Evolutionary conservation across 2,113 vertebrate genomes (phyloP).

Genomic region (Microcebus tavaratra): DNA sequence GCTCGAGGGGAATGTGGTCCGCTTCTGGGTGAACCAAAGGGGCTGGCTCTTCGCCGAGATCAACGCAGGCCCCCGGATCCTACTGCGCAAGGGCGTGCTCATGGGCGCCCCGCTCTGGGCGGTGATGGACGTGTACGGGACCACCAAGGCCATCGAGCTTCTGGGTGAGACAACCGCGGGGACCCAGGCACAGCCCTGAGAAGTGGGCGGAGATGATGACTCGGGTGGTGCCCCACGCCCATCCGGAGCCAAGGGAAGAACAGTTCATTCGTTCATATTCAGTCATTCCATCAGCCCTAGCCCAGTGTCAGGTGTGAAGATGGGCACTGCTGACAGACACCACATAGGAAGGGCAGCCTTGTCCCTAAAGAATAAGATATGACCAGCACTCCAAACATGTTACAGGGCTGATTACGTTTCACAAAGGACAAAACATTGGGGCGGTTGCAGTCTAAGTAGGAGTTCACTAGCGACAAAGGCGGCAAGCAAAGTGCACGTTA

Average conservation of each 20-base stretch:
- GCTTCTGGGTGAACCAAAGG: constrained; percentile 86
- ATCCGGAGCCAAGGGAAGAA: background rate
- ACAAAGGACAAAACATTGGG: background rate
- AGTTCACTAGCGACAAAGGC: background rate
- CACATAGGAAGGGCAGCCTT: background rate
- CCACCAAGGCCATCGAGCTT: constrained; percentile 85
- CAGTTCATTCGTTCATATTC: background rate
- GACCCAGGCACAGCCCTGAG: background rate
- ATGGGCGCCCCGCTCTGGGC: constrained; percentile 86
- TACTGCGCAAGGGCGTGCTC: constrained; percentile 74
- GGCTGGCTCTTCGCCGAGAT: constrained; percentile 75
- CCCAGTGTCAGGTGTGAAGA: background rate
- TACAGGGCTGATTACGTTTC: background rate
- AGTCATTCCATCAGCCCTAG: background rate
- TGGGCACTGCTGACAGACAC: background rate
- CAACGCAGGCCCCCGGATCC: background rate
- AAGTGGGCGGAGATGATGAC: background rate
- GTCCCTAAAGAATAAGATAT: background rate
- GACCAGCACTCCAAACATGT: background rate
- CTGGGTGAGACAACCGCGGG: constrained; percentile 79
- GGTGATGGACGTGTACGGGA: constrained; percentile 91
- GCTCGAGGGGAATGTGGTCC: constrained; percentile 72
- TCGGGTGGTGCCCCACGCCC: accelerated
- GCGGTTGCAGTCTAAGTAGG: background rate
- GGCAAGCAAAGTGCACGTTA: background rate